Evolutionary conservation across 2,888 invertebrate genomes (phyloP), one percentile per base, ranked within the genome.

Genomic region (Ashinkailepas kermadecensis): DNA sequence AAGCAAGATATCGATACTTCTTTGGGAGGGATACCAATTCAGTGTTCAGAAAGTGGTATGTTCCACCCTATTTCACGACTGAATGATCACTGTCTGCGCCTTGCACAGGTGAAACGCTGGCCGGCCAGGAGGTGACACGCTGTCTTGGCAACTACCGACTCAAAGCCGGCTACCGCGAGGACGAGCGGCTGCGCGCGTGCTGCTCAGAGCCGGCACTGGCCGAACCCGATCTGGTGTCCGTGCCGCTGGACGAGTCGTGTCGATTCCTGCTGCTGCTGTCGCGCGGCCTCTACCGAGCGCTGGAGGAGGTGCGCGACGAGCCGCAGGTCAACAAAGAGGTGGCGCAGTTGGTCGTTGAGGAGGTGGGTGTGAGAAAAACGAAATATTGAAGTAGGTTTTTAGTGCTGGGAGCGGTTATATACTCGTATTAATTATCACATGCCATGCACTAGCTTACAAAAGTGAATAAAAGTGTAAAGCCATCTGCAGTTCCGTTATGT

Each of bases 91-190:
- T 4, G 57, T 25, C 4, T 62, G 56, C 54, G 58, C n/a, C 18
- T 4, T 11, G n/a, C 1, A 39, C 25, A 62, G 62, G 80, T 9
- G 80, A 80, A 83, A 90, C 91, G 85, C 88, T 95, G 23, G 94
- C 94, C 78, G 94, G 94, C 86, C 93, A 93, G 87, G 91, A 92
- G 70, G 93, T 93, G 85, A 96, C 96, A 0, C 89, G 96, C 21
- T 95, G 95, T 86, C 89, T 97, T 18, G 96, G 96, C 7, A 95
- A 95, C 88, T 95, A 95, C 86, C 89, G 93, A 67, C 93, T 95
- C 0, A 96, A 96, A 88, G 94, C 93, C 0, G 92, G 94, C 6
- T 95, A 94, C 86, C 93, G 92, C 86, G 95, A 96, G 81, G 93
- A 94, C 86, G 94, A 94, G 6, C 91, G 91, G 81, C 89, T 96